phyloP scores from a whole-genome alignment of 2,888 invertebrate species.

The Actias luna region DNA sequence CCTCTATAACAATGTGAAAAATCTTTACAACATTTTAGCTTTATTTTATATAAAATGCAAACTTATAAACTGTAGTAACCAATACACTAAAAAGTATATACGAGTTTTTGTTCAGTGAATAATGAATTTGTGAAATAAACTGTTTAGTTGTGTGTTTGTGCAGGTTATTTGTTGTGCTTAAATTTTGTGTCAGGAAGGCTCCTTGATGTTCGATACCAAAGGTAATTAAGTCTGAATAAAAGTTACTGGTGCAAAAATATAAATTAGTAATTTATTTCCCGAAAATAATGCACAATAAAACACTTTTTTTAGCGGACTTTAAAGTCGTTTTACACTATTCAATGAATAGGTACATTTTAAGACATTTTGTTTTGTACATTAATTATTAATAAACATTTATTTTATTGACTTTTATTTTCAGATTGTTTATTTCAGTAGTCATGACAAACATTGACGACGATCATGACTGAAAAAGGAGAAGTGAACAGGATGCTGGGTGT shows the following conservation, averaged over 20 bases:
- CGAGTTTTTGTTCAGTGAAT: slow-evolving; percentile 29
- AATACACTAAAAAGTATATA: slow-evolving; percentile 28
- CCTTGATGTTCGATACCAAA: slow-evolving; percentile 47
- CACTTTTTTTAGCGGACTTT: background rate
- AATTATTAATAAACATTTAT: background rate
- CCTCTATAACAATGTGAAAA: slow-evolving; percentile 63
- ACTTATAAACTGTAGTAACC: slow-evolving; percentile 49
- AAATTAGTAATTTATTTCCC: background rate
- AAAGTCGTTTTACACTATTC: background rate
- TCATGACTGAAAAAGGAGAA: slow-evolving; percentile 75
- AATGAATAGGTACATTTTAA: background rate
- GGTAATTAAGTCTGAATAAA: slow-evolving; percentile 40
- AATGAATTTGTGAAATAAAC: slow-evolving; percentile 42
- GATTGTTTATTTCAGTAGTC: slow-evolving; percentile 52
- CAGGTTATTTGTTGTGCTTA: slow-evolving; percentile 59
- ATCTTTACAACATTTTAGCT: slow-evolving; percentile 65
- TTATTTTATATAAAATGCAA: slow-evolving; percentile 44
- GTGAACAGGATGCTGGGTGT: slow-evolving; percentile 76
- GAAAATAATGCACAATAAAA: background rate
- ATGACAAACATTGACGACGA: slow-evolving; percentile 72
- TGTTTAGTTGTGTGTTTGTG: slow-evolving; percentile 61
- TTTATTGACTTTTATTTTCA: slow-evolving; percentile 34
- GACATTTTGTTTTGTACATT: background rate
- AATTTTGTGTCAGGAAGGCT: slow-evolving; percentile 37
- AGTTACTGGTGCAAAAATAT: background rate